These are phyloP conservation scores for Prunella strophiata DNA, from an alignment of 2,797 vertebrate species.

Conservation along the genomic window DNA sequence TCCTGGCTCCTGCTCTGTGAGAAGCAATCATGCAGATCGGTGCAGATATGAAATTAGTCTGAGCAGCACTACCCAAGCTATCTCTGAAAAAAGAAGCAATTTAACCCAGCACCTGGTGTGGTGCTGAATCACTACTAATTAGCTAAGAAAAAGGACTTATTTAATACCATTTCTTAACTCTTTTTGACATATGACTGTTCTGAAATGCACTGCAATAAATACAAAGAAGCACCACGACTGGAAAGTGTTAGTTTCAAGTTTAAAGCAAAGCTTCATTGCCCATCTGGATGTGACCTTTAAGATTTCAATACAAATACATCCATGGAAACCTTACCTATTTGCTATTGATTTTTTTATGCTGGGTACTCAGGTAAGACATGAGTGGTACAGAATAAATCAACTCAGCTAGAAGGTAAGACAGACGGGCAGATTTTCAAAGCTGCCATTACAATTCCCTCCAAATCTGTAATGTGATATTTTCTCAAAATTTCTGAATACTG, in stretches of 20 bases:
- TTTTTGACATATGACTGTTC: background rate
- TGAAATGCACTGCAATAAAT: background rate
- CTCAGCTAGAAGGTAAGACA: background rate
- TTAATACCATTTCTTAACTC: background rate
- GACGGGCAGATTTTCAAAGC: background rate
- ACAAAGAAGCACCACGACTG: background rate
- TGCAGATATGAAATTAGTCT: background rate
- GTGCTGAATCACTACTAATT: background rate
- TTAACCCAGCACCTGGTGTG: background rate
- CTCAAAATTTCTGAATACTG: background rate
- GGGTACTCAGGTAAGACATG: background rate
- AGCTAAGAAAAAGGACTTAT: background rate
- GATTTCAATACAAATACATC: background rate
- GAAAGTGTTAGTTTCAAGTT: background rate
- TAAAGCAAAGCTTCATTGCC: background rate
- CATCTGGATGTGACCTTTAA: conserved; percentile 7
- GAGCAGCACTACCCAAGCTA: background rate
- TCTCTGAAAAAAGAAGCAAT: background rate
- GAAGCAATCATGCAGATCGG: background rate
- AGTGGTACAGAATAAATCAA: background rate
- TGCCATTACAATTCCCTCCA: background rate
- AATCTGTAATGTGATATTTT: background rate
- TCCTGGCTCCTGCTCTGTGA: background rate
- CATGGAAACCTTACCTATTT: background rate
- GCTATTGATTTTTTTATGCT: conserved; percentile 3